phyloP scores from a whole-genome alignment of 2,797 vertebrate genomes.

The Apogon hyalosoma region DNA sequence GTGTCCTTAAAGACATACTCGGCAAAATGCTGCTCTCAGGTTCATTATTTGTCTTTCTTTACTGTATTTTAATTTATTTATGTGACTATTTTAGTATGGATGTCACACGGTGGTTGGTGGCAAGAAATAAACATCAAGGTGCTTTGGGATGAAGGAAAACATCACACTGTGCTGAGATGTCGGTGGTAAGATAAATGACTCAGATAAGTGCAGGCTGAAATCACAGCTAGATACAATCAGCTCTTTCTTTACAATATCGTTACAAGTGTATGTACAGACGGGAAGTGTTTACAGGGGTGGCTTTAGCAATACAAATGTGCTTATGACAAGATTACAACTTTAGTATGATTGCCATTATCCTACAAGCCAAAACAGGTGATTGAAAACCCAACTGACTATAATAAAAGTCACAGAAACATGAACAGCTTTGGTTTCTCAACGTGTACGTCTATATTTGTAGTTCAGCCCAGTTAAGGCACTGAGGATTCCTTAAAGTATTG shows the following conservation, averaged over 20 bases:
- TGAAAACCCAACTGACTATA: neutral
- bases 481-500: conserved; percentile 1
- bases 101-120: conserved; percentile 27
- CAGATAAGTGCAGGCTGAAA: conserved; percentile 38
- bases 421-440: neutral
- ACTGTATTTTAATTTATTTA: conserved; percentile 31
- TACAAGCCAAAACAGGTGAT: conserved; percentile 21
- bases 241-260: conserved; percentile 40
- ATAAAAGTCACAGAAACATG: neutral
- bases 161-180: conserved; percentile 32
- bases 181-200: conserved; percentile 51
- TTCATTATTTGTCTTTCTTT: conserved; percentile 43
- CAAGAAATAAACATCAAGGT: conserved; percentile 47
- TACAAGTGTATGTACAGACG: conserved; percentile 20
- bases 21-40: conserved; percentile 41
- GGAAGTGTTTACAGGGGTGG: conserved; percentile 11
- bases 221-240: conserved; percentile 44
- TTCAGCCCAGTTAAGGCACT: conserved; percentile 16
- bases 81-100: conserved; percentile 26
- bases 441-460: neutral
- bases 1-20: conserved; percentile 39
- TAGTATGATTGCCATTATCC: conserved; percentile 10
- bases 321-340: conserved; percentile 39
- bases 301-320: conserved; percentile 17
- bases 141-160: conserved; percentile 43